A percentile compares a stretch with the other conserved stretches of the same genome.
Evolutionary conservation across 1,140 invertebrate species (phyloP).

Genomic region (Pseudomyrmex sp.): DNA sequence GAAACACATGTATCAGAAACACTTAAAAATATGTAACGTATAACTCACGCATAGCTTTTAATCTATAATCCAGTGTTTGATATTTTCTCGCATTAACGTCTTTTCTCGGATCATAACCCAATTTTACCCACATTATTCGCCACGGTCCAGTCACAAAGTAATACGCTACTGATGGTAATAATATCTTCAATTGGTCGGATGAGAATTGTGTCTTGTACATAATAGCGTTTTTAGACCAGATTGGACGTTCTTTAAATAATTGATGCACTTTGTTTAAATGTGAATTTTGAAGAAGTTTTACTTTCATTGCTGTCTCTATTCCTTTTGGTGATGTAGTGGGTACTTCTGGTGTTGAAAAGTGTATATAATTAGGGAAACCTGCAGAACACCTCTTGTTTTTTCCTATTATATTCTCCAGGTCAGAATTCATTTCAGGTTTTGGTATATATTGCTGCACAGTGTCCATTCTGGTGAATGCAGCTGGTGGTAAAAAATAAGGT

Average conservation of each 20-base stretch:
- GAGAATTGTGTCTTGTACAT: conserved; percentile 88
- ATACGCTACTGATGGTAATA: conserved; percentile 93
- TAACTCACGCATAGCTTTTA: conserved; percentile 88
- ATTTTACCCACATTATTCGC: conserved; percentile 93
- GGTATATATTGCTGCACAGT: conserved; percentile 86
- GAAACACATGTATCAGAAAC: background rate
- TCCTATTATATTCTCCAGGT: conserved; percentile 84
- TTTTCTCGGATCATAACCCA: conserved; percentile 94
- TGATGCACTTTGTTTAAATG: conserved; percentile 85
- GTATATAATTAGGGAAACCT: conserved; percentile 86
- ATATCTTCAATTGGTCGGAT: conserved; percentile 89
- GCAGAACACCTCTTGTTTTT: conserved; percentile 86
- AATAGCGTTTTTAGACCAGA: conserved; percentile 94
- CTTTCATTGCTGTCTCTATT: conserved; percentile 84
- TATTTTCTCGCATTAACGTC: conserved; percentile 92
- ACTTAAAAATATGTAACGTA: background rate
- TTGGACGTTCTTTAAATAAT: conserved; percentile 92
- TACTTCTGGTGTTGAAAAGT: conserved; percentile 85
- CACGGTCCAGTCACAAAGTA: conserved; percentile 95
- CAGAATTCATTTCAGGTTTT: conserved; percentile 79
- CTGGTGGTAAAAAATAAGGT: conserved; percentile 90
- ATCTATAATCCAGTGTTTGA: conserved; percentile 94
- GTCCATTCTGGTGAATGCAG: conserved; percentile 92
- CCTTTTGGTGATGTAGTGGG: conserved; percentile 85
- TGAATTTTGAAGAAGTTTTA: conserved; percentile 84